These are phyloP conservation scores for Catotricha subobsoleta DNA, from an alignment of 2,888 invertebrate species.

Conservation along the genomic window DNA sequence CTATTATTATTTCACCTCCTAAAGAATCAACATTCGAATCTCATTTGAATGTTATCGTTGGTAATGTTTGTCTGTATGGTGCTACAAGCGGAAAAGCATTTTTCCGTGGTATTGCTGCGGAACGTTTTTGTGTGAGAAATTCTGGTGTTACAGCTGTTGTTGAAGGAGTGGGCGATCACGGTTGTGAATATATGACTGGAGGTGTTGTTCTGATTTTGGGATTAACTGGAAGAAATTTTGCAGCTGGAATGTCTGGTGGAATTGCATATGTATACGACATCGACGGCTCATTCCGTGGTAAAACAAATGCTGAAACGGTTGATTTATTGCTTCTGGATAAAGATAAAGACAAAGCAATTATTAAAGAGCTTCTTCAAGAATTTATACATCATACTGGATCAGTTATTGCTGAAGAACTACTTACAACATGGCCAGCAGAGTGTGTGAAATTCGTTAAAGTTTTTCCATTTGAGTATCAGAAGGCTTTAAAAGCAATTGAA, in stretches of 20 bases:
- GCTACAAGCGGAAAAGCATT: conserved; percentile 88
- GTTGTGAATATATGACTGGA: conserved; percentile 99
- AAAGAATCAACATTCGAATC: conserved; percentile 71
- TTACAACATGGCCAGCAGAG: conserved; percentile 61
- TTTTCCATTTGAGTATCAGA: conserved; percentile 93
- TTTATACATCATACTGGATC: conserved; percentile 78
- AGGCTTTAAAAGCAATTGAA: conserved; percentile 56
- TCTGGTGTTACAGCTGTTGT: conserved; percentile 91
- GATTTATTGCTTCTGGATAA: conserved; percentile 67
- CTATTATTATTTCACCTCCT: conserved; percentile 81
- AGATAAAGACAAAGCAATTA: conserved; percentile 55
- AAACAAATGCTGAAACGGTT: conserved; percentile 93
- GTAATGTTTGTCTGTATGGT: conserved; percentile 95
- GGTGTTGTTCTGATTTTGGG: conserved; percentile 82
- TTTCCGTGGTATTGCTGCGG: conserved; percentile 92
- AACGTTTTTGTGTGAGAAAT: conserved; percentile 96
- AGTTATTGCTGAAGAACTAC: conserved; percentile 56
- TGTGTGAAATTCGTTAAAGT: conserved; percentile 79
- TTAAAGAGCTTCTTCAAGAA: conserved; percentile 61
- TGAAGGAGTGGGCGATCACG: conserved; percentile 98
- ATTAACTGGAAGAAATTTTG: conserved; percentile 92
- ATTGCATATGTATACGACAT: conserved; percentile 90
- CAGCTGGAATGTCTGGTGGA: conserved; percentile 95
- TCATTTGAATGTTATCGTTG: conserved; percentile 89
- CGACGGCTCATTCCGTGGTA: conserved; percentile 64